Evolutionary conservation across 1,140 invertebrate species (phyloP).

Genomic region (Zaprionus davidi): DNA sequence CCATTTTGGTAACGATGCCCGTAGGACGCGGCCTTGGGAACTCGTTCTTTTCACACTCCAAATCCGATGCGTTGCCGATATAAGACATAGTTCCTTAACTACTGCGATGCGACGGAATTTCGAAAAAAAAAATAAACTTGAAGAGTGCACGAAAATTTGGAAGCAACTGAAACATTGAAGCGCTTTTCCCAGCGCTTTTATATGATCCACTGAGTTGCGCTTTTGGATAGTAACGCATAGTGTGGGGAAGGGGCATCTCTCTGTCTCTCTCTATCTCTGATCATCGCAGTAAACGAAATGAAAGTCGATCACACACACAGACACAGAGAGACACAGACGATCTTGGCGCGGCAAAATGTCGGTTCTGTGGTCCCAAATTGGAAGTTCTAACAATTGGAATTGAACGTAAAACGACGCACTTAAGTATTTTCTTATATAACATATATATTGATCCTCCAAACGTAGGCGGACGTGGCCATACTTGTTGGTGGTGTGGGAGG

Average conservation of each 20-base stretch:
- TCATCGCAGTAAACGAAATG: slow-evolving; percentile 37
- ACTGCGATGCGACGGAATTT: background rate
- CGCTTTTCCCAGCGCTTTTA: slow-evolving; percentile 62
- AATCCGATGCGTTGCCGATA: slow-evolving; percentile 80
- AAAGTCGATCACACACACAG: slow-evolving; percentile 50
- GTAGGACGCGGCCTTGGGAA: slow-evolving; percentile 68
- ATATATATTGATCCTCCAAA: slow-evolving; percentile 66
- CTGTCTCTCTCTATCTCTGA: slow-evolving; percentile 12
- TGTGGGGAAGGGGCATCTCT: slow-evolving; percentile 24
- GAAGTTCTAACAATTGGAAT: slow-evolving; percentile 76
- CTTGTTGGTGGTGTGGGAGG: background rate
- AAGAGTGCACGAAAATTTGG: slow-evolving; percentile 62
- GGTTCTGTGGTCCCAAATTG: slow-evolving; percentile 64
- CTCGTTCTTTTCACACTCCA: slow-evolving; percentile 83
- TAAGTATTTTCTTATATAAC: slow-evolving; percentile 54
- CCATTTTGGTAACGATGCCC: slow-evolving; percentile 78
- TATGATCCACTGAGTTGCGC: slow-evolving; percentile 54
- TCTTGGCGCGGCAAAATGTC: slow-evolving; percentile 60
- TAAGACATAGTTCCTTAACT: slow-evolving; percentile 68
- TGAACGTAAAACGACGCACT: slow-evolving; percentile 42
- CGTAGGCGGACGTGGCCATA: slow-evolving; percentile 53
- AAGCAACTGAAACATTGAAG: slow-evolving; percentile 74
- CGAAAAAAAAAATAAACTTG: slow-evolving; percentile 30
- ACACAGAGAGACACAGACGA: slow-evolving; percentile 23
- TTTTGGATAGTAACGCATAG: slow-evolving; percentile 28